phyloP scores from a whole-genome alignment of 2,113 vertebrate genomes.

The Anoura caudifer region DNA sequence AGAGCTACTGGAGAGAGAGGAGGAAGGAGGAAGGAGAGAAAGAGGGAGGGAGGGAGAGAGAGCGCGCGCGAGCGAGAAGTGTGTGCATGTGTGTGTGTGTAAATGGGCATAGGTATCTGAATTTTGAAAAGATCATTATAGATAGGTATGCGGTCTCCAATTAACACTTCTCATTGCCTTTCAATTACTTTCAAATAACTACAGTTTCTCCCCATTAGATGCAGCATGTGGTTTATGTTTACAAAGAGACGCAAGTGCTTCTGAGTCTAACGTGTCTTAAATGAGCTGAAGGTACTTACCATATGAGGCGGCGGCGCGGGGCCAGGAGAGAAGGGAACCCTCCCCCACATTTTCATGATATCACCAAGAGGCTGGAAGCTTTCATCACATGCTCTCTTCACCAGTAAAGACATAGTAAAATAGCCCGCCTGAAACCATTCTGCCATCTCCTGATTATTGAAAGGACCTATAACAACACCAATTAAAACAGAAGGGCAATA shows the following conservation, averaged over 20 bases:
- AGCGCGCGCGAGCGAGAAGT: rapidly evolving
- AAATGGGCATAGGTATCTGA: neutral
- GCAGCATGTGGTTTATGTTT: neutral
- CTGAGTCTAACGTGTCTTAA: neutral
- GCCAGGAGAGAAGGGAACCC: constrained; percentile 93
- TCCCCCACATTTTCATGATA: constrained; percentile 98
- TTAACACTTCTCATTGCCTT: neutral
- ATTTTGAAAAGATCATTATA: neutral
- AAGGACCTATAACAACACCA: constrained; percentile 88
- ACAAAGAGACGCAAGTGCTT: neutral
- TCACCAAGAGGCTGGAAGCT: constrained; percentile 95
- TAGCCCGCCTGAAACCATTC: constrained; percentile 99
- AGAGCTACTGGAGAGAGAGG: neutral
- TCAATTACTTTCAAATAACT: neutral
- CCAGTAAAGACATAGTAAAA: constrained; percentile 95
- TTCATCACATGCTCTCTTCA: constrained; percentile 98
- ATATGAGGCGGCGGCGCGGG: constrained; percentile 91
- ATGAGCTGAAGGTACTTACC: constrained; percentile 79
- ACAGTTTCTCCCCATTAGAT: neutral
- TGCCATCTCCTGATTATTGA: constrained; percentile 97
- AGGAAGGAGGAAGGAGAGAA: neutral
- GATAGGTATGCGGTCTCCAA: neutral
- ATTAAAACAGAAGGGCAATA: constrained; percentile 30
- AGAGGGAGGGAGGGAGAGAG: rapidly evolving
- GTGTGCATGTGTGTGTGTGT: neutral